Conservation (phyloP, 2,113 vertebrate genomes). For the Apeltes quadracus region DNA sequence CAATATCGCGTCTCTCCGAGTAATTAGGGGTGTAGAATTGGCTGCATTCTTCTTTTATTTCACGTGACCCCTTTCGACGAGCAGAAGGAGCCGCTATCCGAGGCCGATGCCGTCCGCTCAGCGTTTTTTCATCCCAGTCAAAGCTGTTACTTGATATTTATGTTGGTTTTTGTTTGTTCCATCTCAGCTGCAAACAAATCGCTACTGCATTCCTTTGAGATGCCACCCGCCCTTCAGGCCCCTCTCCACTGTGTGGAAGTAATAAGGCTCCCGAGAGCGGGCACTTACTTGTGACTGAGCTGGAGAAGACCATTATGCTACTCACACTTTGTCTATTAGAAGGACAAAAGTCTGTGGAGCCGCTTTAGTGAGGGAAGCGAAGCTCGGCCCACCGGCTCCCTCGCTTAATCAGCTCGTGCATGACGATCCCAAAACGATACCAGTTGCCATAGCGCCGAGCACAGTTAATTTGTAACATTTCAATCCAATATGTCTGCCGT, state of each 20-base stretch:
- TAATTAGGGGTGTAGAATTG: slow-evolving; percentile 45
- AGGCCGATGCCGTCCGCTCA: slow-evolving; percentile 7
- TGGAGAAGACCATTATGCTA: slow-evolving; percentile 52
- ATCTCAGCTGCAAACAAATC: slow-evolving; percentile 58
- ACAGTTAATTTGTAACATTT: background rate
- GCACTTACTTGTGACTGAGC: slow-evolving; percentile 62
- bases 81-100: slow-evolving; percentile 7
- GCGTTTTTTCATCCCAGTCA: background rate
- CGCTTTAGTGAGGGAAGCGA: slow-evolving; percentile 31
- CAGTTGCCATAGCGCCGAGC: background rate
- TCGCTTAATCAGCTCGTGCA: slow-evolving; percentile 42
- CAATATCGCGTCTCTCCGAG: slow-evolving; percentile 17
- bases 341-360: slow-evolving; percentile 47
- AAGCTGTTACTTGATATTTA: slow-evolving; percentile 59
- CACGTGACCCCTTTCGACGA: slow-evolving; percentile 28
- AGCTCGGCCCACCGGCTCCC: slow-evolving; percentile 25
- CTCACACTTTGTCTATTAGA: slow-evolving; percentile 63
- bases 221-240: slow-evolving; percentile 24
- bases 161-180: slow-evolving; percentile 65
- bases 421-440: background rate
- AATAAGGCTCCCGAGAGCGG: slow-evolving; percentile 73
- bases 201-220: slow-evolving; percentile 44
- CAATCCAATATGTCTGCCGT: background rate
- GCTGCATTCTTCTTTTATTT: slow-evolving; percentile 28
- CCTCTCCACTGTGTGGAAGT: slow-evolving; percentile 62